These are phyloP conservation scores for Catagonus wagneri DNA, from an alignment of 2,113 vertebrate genomes.

Conservation along the genomic window DNA sequence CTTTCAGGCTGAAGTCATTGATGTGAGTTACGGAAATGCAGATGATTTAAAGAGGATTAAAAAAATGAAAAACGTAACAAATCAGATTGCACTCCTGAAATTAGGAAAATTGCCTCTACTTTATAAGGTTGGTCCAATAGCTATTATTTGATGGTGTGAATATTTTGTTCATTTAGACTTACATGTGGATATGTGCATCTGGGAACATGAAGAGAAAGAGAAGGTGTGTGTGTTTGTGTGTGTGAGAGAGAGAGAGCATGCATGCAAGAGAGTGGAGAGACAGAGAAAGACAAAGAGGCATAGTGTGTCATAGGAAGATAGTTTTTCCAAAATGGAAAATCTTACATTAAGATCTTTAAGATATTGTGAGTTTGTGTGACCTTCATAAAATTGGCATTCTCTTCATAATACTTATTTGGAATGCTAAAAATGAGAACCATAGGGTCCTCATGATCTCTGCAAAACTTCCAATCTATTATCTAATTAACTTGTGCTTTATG, in stretches of 20 bases:
- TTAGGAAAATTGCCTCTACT: slow-evolving; percentile 93
- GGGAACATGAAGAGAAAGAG: neutral
- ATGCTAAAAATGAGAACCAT: neutral
- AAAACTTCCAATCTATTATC: slow-evolving; percentile 8
- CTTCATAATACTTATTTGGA: neutral
- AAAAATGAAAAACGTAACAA: slow-evolving; percentile 88
- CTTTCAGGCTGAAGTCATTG: slow-evolving; percentile 93
- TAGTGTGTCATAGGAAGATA: neutral
- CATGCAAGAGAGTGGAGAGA: too few species aligned
- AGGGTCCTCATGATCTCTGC: neutral
- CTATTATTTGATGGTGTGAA: neutral
- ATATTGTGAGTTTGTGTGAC: neutral
- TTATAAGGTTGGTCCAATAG: slow-evolving; percentile 91
- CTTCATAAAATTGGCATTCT: neutral
- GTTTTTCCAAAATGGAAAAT: neutral
- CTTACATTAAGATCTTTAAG: neutral
- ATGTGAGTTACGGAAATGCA: slow-evolving; percentile 92
- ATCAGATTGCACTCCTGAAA: slow-evolving; percentile 95
- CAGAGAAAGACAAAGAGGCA: neutral
- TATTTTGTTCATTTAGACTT: neutral
- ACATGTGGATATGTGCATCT: neutral
- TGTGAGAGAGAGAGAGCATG: neutral
- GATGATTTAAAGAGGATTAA: slow-evolving; percentile 90
- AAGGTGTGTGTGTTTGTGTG: neutral
- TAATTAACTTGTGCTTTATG: neutral